Conservation (phyloP, 1,140 invertebrate species). For the Neuroterus valhalla region DNA sequence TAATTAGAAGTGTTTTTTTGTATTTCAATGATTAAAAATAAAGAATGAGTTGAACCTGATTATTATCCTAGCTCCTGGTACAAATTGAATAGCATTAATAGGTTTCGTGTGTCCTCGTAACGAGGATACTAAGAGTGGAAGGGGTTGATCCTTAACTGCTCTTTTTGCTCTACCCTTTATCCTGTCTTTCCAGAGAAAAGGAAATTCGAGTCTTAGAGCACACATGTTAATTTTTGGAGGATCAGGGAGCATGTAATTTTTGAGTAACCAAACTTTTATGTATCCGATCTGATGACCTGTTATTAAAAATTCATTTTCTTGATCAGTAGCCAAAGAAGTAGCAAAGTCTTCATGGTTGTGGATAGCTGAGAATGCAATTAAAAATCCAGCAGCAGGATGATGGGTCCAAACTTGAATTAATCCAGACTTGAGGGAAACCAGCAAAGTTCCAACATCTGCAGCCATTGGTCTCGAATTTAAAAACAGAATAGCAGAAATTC, state of each 20-base stretch:
- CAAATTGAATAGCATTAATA: constrained; percentile 59
- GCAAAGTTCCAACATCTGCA: constrained; percentile 77
- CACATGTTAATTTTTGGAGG: constrained; percentile 74
- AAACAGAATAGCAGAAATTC: constrained; percentile 77
- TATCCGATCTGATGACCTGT: constrained; percentile 81
- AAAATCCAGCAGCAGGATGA: constrained; percentile 80
- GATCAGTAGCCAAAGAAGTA: constrained; percentile 79
- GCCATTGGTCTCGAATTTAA: constrained; percentile 72
- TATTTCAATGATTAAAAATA: too few relatives aligned
- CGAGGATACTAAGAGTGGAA: constrained; percentile 78
- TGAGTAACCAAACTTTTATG: constrained; percentile 83
- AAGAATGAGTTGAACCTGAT: too few relatives aligned
- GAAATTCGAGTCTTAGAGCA: constrained; percentile 79
- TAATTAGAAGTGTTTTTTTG: too few relatives aligned
- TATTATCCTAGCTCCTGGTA: constrained; percentile 73
- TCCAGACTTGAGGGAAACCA: constrained; percentile 81
- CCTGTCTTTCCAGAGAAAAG: constrained; percentile 81
- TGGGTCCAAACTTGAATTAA: constrained; percentile 83
- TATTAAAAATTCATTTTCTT: constrained; percentile 80
- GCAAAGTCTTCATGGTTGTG: constrained; percentile 82
- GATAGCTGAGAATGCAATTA: constrained; percentile 79
- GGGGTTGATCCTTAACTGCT: constrained; percentile 75
- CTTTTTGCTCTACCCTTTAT: constrained; percentile 79
- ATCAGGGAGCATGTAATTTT: constrained; percentile 74
- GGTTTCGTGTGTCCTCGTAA: constrained; percentile 57